Percentiles rank a stretch among this genome's conserved stretches.
Evolutionary conservation across 2,113 vertebrate species (phyloP).

Genomic region (Hemicordylus capensis): DNA sequence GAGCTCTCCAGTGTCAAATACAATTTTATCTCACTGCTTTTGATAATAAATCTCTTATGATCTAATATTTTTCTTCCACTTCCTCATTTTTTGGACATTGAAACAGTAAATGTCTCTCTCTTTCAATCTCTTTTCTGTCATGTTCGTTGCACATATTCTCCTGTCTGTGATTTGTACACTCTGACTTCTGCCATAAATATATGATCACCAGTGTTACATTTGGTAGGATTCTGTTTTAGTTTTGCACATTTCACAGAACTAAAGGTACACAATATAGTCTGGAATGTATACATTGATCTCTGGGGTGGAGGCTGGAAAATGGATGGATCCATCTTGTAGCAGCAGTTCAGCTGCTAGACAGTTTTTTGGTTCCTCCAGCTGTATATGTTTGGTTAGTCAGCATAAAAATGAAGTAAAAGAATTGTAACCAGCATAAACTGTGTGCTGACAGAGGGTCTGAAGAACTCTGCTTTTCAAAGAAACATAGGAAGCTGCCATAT

Average conservation of each 20-base stretch:
- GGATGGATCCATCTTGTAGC: too few species aligned
- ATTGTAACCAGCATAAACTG: neutral
- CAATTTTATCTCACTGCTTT: constrained; percentile 13
- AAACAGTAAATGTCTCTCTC: constrained; percentile 8
- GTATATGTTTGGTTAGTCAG: neutral
- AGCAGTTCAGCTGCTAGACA: neutral
- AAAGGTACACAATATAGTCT: neutral
- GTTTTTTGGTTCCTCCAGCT: neutral
- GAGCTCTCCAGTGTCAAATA: constrained; percentile 12
- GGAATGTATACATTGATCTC: neutral
- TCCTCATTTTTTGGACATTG: constrained; percentile 14
- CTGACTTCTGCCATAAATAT: neutral
- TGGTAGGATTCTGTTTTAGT: neutral
- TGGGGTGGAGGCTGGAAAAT: neutral
- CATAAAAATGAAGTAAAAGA: neutral
- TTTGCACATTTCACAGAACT: neutral
- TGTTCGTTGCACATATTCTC: neutral
- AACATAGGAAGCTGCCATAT: too few species aligned
- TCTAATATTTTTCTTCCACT: neutral
- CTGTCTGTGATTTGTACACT: neutral
- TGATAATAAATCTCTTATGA: constrained; percentile 26
- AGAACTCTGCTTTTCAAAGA: too few species aligned
- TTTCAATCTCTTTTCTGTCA: neutral
- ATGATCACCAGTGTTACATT: neutral
- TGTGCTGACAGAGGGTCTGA: neutral